These are phyloP conservation scores for Parotocinclus haroldoi DNA, from an alignment of 2,797 vertebrate genomes.

Conservation along the genomic window DNA sequence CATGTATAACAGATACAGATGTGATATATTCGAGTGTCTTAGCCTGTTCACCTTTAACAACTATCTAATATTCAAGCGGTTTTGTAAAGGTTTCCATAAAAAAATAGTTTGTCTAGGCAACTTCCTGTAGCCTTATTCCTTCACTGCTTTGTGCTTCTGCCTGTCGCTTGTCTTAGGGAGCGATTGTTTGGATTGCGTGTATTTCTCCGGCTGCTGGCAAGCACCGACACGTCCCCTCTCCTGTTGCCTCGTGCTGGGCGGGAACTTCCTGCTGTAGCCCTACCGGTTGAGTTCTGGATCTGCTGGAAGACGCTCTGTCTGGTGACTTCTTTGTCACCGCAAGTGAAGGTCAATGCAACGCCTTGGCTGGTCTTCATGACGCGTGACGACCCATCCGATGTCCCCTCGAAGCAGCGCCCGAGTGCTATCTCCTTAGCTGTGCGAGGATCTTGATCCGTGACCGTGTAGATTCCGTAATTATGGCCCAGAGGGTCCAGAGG, in stretches of 20 bases:
- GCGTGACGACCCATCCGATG: slow-evolving; percentile 87
- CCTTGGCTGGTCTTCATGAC: slow-evolving; percentile 91
- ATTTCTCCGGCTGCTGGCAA: slow-evolving; percentile 59
- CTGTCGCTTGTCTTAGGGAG: slow-evolving; percentile 35
- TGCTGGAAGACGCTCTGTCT: slow-evolving; percentile 84
- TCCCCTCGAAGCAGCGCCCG: slow-evolving; percentile 94
- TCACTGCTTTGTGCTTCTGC: background rate
- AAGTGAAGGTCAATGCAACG: slow-evolving; percentile 87
- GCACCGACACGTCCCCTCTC: slow-evolving; percentile 54
- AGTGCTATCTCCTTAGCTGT: slow-evolving; percentile 95
- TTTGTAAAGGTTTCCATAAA: too few relatives aligned
- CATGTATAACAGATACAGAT: too few relatives aligned
- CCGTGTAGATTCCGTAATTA: slow-evolving; percentile 97
- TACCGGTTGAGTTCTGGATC: slow-evolving; percentile 68
- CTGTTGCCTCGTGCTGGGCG: slow-evolving; percentile 59
- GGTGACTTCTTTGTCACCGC: slow-evolving; percentile 73
- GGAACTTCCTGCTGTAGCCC: slow-evolving; percentile 59
- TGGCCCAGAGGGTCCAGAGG: slow-evolving; percentile 94
- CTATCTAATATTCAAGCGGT: too few relatives aligned
- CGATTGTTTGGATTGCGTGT: slow-evolving; percentile 58
- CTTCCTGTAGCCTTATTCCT: too few relatives aligned
- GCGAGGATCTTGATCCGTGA: slow-evolving; percentile 93
- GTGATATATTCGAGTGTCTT: too few relatives aligned
- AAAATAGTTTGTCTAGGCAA: too few relatives aligned
- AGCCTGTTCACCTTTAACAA: too few relatives aligned